Evolutionary conservation across 2,888 invertebrate species (phyloP).

Genomic region (Gisinianus flammeolus): DNA sequence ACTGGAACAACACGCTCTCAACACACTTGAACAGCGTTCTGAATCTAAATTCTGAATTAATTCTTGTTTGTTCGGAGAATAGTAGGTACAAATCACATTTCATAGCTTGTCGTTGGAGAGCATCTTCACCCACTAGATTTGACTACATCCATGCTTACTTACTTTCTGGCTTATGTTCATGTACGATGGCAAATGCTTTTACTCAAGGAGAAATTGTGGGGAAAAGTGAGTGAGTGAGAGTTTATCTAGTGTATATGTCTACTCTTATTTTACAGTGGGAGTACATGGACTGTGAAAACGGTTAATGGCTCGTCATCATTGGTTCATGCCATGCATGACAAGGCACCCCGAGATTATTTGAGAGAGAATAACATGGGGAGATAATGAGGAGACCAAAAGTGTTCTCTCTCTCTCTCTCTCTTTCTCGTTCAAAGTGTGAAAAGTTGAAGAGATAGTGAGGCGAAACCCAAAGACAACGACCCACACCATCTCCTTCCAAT

Average conservation of each 20-base stretch:
- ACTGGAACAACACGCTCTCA: too few relatives aligned
- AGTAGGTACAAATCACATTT: too few relatives aligned
- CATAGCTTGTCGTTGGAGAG: too few relatives aligned
- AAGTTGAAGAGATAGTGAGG: neutral
- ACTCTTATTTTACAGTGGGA: neutral
- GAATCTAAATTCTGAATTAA: too few relatives aligned
- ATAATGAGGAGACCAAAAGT: slow-evolving; percentile 15
- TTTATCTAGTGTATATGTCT: neutral
- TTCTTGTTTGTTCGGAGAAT: too few relatives aligned
- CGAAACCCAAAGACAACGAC: neutral
- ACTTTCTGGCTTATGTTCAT: too few relatives aligned
- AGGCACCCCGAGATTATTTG: neutral
- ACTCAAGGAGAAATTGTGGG: neutral
- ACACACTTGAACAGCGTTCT: too few relatives aligned
- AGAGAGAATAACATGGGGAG: slow-evolving; percentile 1
- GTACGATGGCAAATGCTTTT: too few relatives aligned
- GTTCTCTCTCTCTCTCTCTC: neutral
- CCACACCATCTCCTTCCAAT: neutral
- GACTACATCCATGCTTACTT: too few relatives aligned
- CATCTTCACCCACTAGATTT: too few relatives aligned
- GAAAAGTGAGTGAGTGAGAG: neutral
- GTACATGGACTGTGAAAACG: neutral
- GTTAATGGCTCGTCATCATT: neutral
- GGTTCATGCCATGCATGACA: neutral
- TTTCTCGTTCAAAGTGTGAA: neutral